These are phyloP conservation scores for Psilopsiagon aymara DNA, from an alignment of 2,113 vertebrate genomes.

Conservation along the genomic window DNA sequence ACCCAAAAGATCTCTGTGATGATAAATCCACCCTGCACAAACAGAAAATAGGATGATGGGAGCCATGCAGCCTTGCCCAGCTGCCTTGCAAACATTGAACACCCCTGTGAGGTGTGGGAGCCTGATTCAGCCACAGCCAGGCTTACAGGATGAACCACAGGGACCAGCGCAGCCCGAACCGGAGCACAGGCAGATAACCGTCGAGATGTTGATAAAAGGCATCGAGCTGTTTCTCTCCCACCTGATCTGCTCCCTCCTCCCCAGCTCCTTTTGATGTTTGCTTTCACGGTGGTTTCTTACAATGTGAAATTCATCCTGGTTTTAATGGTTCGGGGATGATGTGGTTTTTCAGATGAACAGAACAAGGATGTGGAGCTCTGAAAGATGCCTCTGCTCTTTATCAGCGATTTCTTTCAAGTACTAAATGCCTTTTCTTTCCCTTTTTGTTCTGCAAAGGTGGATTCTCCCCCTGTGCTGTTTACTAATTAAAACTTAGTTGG, in stretches of 20 bases:
- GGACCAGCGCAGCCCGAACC: not conserved
- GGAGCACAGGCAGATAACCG: accelerated
- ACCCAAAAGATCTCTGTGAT: accelerated
- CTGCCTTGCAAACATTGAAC: not conserved
- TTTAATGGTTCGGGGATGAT: slow-evolving; percentile 35
- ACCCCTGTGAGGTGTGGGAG: not conserved
- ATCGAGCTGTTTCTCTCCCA: not conserved
- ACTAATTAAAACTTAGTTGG: slow-evolving; percentile 65
- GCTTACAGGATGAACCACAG: not conserved
- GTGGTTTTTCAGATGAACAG: slow-evolving; percentile 23
- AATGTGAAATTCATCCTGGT: slow-evolving; percentile 30
- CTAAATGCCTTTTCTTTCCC: slow-evolving; percentile 21
- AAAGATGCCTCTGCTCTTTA: slow-evolving; percentile 54
- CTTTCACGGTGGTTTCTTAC: not conserved
- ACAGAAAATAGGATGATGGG: accelerated
- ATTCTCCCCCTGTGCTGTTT: slow-evolving; percentile 49
- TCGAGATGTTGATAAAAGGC: not conserved
- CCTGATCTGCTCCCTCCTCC: slow-evolving; percentile 34
- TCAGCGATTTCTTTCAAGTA: slow-evolving; percentile 19
- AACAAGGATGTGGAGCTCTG: slow-evolving; percentile 34
- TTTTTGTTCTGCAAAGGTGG: slow-evolving; percentile 13
- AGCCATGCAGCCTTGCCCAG: not conserved
- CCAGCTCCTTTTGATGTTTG: slow-evolving; percentile 52
- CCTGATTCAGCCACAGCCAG: not conserved
- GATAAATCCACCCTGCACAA: not conserved